Evolutionary conservation across 2,888 invertebrate genomes (phyloP).

Genomic region (Hypena proboscidalis): DNA sequence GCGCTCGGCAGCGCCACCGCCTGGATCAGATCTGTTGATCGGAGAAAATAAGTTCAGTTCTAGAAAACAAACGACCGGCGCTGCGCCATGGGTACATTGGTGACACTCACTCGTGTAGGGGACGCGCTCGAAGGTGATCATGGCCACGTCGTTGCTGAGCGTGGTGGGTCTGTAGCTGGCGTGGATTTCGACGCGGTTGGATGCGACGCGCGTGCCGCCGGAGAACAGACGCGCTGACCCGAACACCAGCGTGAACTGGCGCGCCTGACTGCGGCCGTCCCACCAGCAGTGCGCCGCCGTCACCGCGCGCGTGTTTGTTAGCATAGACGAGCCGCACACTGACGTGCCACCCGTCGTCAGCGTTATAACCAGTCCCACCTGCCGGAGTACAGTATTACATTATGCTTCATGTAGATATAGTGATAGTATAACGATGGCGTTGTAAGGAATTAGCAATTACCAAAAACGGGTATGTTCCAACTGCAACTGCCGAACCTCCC

Average conservation of each 20-base stretch:
- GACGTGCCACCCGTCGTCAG: constrained; percentile 45
- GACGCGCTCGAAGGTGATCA: constrained; percentile 38
- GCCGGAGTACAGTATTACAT: not conserved
- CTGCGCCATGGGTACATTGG: not conserved
- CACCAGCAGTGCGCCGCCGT: constrained; percentile 60
- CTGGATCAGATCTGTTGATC: constrained; percentile 49
- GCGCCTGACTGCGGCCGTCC: constrained; percentile 48
- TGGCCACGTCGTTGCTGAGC: constrained; percentile 47
- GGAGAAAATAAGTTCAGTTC: not conserved
- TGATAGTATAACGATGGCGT: not conserved
- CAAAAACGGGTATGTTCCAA: constrained; percentile 40
- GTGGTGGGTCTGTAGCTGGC: constrained; percentile 36
- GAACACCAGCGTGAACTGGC: constrained; percentile 54
- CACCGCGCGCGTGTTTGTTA: constrained; percentile 44
- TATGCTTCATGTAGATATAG: too few relatives aligned
- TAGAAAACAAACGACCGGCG: too few relatives aligned
- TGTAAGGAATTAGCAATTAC: constrained; percentile 6
- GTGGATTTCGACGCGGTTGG: constrained; percentile 44
- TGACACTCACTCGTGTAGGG: constrained; percentile 46
- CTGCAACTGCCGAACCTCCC: constrained; percentile 23
- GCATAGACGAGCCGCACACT: constrained; percentile 50
- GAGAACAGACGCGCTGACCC: constrained; percentile 47
- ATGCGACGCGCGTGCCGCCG: constrained; percentile 45
- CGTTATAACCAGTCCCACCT: constrained; percentile 49
- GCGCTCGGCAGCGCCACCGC: constrained; percentile 53